Conservation (phyloP, 2,888 invertebrate genomes). For the Papilio gigon region DNA sequence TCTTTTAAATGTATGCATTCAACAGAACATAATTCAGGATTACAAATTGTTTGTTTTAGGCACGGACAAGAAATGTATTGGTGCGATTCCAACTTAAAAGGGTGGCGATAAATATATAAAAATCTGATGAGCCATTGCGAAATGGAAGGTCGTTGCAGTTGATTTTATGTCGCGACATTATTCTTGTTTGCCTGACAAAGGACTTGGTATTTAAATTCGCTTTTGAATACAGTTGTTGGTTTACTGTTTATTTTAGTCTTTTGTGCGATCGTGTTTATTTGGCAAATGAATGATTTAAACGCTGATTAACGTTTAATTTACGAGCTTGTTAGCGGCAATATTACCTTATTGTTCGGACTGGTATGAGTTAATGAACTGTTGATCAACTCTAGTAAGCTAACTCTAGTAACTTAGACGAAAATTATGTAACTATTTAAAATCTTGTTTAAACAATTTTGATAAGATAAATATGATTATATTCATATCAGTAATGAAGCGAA, state of each 20-base stretch:
- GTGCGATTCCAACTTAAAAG: conserved; percentile 79
- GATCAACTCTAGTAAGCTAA: conserved; percentile 47
- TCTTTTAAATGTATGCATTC: conserved; percentile 82
- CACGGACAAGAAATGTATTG: conserved; percentile 78
- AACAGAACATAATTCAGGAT: conserved; percentile 81
- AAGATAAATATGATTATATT: too few species aligned
- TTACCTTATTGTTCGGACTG: conserved; percentile 49
- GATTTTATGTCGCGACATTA: conserved; percentile 60
- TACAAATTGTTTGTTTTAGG: conserved; percentile 83
- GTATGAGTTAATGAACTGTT: conserved; percentile 45
- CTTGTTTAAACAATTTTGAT: not conserved
- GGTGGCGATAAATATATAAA: conserved; percentile 77
- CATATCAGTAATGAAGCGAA: too few species aligned
- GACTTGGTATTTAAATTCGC: conserved; percentile 65
- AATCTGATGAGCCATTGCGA: conserved; percentile 70
- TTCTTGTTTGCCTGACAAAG: conserved; percentile 71
- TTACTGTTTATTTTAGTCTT: conserved; percentile 63
- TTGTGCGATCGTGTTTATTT: conserved; percentile 57
- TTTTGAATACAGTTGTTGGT: conserved; percentile 60
- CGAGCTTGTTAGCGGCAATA: conserved; percentile 48
- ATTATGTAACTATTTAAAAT: not conserved
- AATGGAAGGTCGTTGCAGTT: conserved; percentile 58
- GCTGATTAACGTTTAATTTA: conserved; percentile 62
- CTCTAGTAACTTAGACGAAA: not conserved
- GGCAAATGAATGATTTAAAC: conserved; percentile 71